Evolutionary conservation across 35 echinoderm and acorn worm genomes (phyloP).

Genomic region (Hemicentrotus pulcherrimus): DNA sequence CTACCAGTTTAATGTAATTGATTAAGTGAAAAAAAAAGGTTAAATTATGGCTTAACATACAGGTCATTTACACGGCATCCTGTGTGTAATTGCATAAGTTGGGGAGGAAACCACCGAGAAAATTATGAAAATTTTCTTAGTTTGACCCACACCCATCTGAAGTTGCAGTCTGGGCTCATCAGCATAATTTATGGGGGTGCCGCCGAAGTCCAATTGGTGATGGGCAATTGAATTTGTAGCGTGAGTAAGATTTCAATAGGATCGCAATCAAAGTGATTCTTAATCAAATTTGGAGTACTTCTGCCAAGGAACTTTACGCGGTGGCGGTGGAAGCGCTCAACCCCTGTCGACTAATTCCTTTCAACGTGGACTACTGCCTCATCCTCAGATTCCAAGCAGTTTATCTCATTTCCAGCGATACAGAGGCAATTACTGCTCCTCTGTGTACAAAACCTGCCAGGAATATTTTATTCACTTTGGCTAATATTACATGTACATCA

Average conservation of each 20-base stretch:
- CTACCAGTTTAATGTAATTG: background rate
- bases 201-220: background rate
- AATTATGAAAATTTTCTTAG: background rate
- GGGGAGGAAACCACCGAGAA: background rate
- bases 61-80: background rate
- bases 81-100: background rate
- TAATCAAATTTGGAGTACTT: conserved; percentile 4
- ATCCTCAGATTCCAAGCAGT: background rate
- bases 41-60: background rate
- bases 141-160: background rate
- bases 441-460: background rate
- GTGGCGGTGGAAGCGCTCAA: background rate
- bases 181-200: background rate
- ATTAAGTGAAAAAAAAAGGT: background rate
- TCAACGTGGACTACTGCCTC: background rate
- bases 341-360: background rate
- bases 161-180: background rate
- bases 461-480: background rate
- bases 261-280: conserved; percentile 26
- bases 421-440: background rate
- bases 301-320: background rate
- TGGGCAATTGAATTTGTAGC: conserved; percentile 29
- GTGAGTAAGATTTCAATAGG: background rate
- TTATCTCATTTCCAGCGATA: background rate
- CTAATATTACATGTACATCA: background rate